Evolutionary conservation across 2,888 invertebrate genomes (phyloP).

Genomic region (Sabellastarte sp.): DNA sequence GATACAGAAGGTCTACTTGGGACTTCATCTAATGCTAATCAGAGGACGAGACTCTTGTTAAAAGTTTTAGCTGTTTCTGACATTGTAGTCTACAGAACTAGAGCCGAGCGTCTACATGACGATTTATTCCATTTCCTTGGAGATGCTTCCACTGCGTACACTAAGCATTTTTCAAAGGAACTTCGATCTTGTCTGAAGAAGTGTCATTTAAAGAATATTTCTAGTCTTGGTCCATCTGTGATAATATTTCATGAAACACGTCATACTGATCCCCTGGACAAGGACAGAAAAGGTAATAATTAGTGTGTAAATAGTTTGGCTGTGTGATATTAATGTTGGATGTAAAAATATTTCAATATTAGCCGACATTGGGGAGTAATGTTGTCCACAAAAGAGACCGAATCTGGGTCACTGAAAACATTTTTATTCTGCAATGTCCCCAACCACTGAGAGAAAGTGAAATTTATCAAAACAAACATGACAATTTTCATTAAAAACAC

Average conservation of each 20-base stretch:
- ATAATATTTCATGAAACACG: constrained; percentile 79
- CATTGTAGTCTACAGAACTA: constrained; percentile 74
- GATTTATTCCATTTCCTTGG: constrained; percentile 76
- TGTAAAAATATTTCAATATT: no score
- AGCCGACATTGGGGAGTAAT: no score
- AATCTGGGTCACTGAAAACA: no score
- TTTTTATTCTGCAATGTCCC: no score
- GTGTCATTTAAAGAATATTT: constrained; percentile 63
- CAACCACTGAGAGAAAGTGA: no score
- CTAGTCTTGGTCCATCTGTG: constrained; percentile 72
- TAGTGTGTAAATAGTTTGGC: no score
- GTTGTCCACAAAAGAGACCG: no score
- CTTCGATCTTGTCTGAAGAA: constrained; percentile 51
- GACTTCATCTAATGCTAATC: constrained; percentile 66
- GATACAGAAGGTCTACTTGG: constrained; percentile 80
- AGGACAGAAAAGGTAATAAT: no score
- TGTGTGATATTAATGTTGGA: no score
- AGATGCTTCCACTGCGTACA: constrained; percentile 74
- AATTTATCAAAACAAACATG: no score
- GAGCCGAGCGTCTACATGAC: constrained; percentile 73
- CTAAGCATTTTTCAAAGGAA: constrained; percentile 69
- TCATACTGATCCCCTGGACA: constrained; percentile 71
- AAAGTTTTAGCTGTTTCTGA: constrained; percentile 77
- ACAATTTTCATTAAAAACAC: no score
- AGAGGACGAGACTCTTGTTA: constrained; percentile 70